Evolutionary conservation across 2,113 vertebrate species (phyloP), one percentile per base, ranked within the genome.

Genomic region (Psittacara wagleri): DNA sequence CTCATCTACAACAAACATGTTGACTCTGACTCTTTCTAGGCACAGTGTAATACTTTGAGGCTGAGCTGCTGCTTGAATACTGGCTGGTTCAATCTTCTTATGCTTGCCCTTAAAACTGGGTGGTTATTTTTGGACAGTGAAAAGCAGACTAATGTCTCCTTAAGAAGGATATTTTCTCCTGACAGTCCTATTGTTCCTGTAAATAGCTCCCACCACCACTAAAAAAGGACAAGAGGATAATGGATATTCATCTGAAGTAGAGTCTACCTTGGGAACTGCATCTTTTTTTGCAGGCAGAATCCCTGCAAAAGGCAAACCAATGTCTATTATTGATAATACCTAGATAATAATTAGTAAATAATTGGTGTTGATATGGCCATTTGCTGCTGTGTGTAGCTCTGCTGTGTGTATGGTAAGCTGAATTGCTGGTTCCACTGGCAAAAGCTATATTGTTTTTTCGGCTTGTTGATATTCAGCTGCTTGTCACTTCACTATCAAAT

Each of bases 261-360:
- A 63, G 37, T 88, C 90, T 46, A 70, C 27, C 55, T 72, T 67
- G 46, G 54, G 68, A 90, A 77, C 48, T 11, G 39, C 61, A 49
- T 69, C 49, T 44, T 23, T 73, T 35, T 88, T n/a, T 70, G 33
- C 41, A 83, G 78, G 63, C 41, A 95, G 70, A 63, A 86, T 67
- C 64, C n/a, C 46, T 57, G 41, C n/a, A 74, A 79, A 73, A 4
- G 3, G 77, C 67, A 67, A 91, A 67, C 20, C 0, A 0, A 83
- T 27, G 20, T 28, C 46, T 88, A 83, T 75, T 92, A 92, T 51
- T 67, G 70, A n/a, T 35, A 75, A 74, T 55, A 41, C 35, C 46
- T 29, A 59, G 63, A 80, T 67, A 90, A 92, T 70, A 88, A 95
- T 74, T 69, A 69, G 49, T 70, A 83, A 88, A 88, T 87, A 86